These are phyloP conservation scores for Phodopus roborovskii DNA, from an alignment of 2,113 vertebrate genomes.

Conservation along the genomic window DNA sequence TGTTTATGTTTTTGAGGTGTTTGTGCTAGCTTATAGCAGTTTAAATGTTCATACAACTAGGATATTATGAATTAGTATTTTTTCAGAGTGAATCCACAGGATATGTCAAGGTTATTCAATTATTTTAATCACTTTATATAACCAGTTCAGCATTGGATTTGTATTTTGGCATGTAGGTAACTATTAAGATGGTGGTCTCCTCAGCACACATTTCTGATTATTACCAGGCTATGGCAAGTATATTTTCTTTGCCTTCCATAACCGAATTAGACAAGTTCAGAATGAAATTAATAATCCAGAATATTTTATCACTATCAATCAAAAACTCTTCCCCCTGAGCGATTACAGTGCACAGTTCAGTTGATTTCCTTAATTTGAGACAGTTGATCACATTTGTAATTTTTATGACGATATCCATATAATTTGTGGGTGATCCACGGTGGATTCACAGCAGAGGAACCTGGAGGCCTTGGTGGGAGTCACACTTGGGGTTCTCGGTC, in stretches of 20 bases:
- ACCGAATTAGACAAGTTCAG: constrained; percentile 50
- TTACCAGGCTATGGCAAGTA: constrained; percentile 70
- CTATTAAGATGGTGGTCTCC: constrained; percentile 59
- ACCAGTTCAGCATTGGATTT: constrained; percentile 60
- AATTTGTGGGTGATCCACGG: background rate
- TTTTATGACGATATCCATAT: constrained; percentile 13
- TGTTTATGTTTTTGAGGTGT: background rate
- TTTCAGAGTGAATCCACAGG: background rate
- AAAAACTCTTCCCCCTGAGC: background rate
- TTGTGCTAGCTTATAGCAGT: background rate
- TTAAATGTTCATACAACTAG: background rate
- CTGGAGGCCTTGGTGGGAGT: background rate
- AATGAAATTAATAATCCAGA: constrained; percentile 60
- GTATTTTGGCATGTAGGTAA: constrained; percentile 73
- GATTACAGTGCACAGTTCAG: background rate
- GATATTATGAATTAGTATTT: background rate
- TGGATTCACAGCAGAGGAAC: background rate
- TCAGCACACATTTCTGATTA: constrained; percentile 47
- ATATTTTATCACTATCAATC: constrained; percentile 50
- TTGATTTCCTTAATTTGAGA: constrained; percentile 47
- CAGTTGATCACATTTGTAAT: constrained; percentile 53
- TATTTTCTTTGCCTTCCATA: constrained; percentile 48
- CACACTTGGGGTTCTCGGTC: background rate
- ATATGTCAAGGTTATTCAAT: background rate
- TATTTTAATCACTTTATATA: background rate